Conservation (phyloP, 2,797 vertebrate genomes). For the Apogon hyalosoma region DNA sequence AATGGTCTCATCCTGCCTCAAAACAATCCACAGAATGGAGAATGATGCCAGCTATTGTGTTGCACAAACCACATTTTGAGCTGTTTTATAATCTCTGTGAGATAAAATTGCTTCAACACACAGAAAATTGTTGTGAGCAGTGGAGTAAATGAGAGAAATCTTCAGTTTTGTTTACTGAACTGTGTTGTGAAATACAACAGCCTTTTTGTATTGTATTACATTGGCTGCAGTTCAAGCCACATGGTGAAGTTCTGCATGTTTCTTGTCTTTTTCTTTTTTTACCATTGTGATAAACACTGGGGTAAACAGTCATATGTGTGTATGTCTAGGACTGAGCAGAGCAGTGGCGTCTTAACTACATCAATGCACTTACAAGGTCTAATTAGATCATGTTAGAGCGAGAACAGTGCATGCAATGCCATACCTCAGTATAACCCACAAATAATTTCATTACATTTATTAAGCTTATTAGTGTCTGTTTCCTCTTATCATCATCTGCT, state of each 20-base stretch:
- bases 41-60: constrained; percentile 44
- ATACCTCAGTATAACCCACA: too few relatives aligned
- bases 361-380: too few relatives aligned
- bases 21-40: constrained; percentile 40
- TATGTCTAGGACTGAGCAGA: too few relatives aligned
- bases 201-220: constrained; percentile 20
- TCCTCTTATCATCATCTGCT: neutral
- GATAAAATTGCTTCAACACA: constrained; percentile 50
- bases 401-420: too few relatives aligned
- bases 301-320: constrained; percentile 7
- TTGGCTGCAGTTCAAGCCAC: constrained; percentile 27
- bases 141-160: constrained; percentile 25
- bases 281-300: constrained; percentile 25
- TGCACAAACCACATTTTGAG: constrained; percentile 43
- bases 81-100: constrained; percentile 34
- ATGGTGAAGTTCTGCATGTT: constrained; percentile 24
- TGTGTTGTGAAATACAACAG: constrained; percentile 46
- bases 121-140: constrained; percentile 49
- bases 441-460: too few relatives aligned
- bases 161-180: constrained; percentile 47
- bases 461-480: neutral
- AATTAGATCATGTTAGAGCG: too few relatives aligned
- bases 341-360: too few relatives aligned
- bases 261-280: constrained; percentile 29
- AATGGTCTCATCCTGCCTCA: constrained; percentile 23